Evolutionary conservation across 2,797 vertebrate species (phyloP).

Genomic region (Vireo griseus): DNA sequence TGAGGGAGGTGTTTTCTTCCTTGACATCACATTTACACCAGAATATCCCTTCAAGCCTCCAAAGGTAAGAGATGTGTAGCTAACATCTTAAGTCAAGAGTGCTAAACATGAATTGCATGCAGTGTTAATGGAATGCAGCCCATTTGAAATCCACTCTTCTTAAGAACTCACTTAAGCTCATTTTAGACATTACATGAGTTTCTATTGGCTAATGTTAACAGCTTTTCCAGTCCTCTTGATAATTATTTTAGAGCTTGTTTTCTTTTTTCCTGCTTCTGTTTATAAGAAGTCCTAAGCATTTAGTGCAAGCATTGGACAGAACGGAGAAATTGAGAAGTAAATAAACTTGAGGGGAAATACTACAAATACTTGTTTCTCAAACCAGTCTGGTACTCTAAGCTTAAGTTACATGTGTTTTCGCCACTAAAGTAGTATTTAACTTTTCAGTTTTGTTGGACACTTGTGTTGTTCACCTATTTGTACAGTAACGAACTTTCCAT

Average conservation of each 20-base stretch:
- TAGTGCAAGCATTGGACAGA: neutral
- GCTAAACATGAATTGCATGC: neutral
- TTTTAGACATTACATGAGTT: neutral
- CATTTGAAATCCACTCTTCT: neutral
- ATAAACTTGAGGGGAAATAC: neutral
- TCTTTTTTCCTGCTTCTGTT: neutral
- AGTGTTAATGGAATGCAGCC: neutral
- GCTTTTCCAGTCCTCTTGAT: neutral
- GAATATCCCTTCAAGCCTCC: slow-evolving; percentile 98
- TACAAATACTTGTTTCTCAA: neutral
- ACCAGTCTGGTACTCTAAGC: neutral
- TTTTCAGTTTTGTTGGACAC: neutral
- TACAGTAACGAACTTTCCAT: neutral
- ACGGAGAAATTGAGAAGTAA: neutral
- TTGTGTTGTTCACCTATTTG: neutral
- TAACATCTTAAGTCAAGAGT: neutral
- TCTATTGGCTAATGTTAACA: neutral
- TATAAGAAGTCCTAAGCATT: neutral
- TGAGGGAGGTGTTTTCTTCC: slow-evolving; percentile 93
- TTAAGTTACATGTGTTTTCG: neutral
- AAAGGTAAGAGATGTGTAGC: slow-evolving; percentile 80
- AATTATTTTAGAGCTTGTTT: neutral
- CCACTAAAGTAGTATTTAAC: neutral
- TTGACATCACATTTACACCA: slow-evolving; percentile 93
- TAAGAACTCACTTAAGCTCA: neutral